These are phyloP conservation scores for Lissocephala sabroskyi DNA, from an alignment of 2,888 invertebrate species.

Conservation along the genomic window DNA sequence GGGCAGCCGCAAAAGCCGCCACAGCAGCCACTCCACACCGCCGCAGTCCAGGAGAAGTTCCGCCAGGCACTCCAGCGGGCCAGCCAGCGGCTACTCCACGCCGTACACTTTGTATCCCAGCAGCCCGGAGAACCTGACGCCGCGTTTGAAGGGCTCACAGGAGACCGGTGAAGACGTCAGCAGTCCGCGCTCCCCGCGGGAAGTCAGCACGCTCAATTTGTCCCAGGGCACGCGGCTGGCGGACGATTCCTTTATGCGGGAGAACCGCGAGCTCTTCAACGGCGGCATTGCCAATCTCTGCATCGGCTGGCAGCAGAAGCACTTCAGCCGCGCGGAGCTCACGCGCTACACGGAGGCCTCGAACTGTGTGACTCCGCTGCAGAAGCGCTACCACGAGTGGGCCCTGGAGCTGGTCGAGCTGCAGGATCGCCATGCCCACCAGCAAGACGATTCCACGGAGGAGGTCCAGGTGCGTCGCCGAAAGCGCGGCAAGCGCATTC, in stretches of 20 bases:
- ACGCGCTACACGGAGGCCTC: conserved; percentile 76
- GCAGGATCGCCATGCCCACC: conserved; percentile 37
- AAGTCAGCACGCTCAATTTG: too few relatives aligned
- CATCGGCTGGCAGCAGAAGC: conserved; percentile 84
- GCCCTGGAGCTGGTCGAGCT: conserved; percentile 58
- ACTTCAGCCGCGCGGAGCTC: conserved; percentile 77
- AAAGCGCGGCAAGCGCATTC: background rate
- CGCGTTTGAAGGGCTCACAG: too few relatives aligned
- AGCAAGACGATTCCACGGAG: conserved; percentile 51
- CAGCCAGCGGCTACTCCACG: background rate
- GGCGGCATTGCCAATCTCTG: conserved; percentile 30
- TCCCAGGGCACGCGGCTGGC: background rate
- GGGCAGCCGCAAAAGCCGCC: background rate
- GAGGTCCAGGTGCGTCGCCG: conserved; percentile 12
- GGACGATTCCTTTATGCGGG: conserved; percentile 15
- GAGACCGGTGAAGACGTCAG: too few relatives aligned
- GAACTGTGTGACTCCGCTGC: conserved; percentile 78
- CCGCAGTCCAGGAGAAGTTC: background rate
- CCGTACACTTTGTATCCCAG: background rate
- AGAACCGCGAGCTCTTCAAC: conserved; percentile 39
- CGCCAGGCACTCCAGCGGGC: background rate
- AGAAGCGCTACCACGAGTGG: conserved; percentile 75
- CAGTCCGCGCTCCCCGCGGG: too few relatives aligned
- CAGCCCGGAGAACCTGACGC: background rate
- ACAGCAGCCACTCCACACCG: background rate